Evolutionary conservation across 2,888 invertebrate genomes (phyloP).

Genomic region (Coronaproctus castanopsis): DNA sequence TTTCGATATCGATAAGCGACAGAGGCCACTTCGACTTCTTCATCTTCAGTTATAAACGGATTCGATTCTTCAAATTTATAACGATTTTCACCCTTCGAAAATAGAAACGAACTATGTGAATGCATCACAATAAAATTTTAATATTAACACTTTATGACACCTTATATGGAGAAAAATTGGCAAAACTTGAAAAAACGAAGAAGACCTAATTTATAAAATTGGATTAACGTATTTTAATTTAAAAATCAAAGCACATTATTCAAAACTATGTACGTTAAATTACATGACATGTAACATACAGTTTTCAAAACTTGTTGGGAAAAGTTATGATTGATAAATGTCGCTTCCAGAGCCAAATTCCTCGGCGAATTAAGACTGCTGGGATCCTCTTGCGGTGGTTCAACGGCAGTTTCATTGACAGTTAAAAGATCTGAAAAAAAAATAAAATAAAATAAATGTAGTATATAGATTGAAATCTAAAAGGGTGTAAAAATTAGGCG

Average conservation of each 20-base stretch:
- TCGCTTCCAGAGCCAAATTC: conserved; percentile 90
- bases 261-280: too few species aligned
- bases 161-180: too few species aligned
- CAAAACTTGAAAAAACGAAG: too few species aligned
- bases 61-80: conserved; percentile 77
- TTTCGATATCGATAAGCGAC: conserved; percentile 93
- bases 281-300: too few species aligned
- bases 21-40: conserved; percentile 80
- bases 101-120: too few species aligned
- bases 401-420: conserved; percentile 94
- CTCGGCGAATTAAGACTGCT: conserved; percentile 87
- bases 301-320: conserved; percentile 75
- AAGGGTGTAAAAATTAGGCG: too few species aligned
- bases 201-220: too few species aligned
- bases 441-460: too few species aligned
- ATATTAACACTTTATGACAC: too few species aligned
- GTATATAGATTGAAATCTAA: background rate
- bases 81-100: conserved; percentile 48
- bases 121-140: too few species aligned
- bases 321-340: conserved; percentile 98
- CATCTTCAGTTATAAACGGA: conserved; percentile 82
- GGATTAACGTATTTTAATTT: too few species aligned
- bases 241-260: too few species aligned
- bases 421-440: conserved; percentile 57
- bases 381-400: conserved; percentile 91